phyloP scores from a whole-genome alignment of 2,113 vertebrate genomes.

The Trematocara stigmaticum region DNA sequence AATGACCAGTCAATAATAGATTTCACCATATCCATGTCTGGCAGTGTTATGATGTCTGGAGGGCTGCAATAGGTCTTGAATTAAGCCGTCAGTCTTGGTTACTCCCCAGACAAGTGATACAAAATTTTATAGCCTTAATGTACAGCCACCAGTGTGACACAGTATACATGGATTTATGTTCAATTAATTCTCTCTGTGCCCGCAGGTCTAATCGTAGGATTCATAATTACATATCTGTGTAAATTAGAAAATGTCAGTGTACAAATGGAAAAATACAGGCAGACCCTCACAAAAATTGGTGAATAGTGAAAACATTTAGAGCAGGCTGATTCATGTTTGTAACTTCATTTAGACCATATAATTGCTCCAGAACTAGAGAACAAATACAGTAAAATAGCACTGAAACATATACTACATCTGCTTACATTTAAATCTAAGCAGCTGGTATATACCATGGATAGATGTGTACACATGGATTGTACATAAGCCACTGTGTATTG shows the following conservation, averaged over 20 bases:
- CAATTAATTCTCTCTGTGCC: not conserved
- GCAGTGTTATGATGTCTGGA: conserved; percentile 26
- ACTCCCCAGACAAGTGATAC: not conserved
- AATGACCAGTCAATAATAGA: conserved; percentile 20
- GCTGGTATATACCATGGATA: not conserved
- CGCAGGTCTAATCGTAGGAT: not conserved
- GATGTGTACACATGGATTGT: not conserved
- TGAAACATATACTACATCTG: not conserved
- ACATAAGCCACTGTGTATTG: not conserved
- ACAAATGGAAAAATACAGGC: not conserved
- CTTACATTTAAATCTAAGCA: not conserved
- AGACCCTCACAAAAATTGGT: not conserved
- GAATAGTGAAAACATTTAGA: not conserved
- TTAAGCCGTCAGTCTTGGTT: conserved; percentile 32
- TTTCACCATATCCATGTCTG: conserved; percentile 11
- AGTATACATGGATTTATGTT: not conserved
- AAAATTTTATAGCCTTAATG: conserved; percentile 11
- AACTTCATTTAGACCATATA: not conserved
- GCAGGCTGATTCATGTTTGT: not conserved
- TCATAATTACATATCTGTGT: not conserved
- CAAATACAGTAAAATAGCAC: not conserved
- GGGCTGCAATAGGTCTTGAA: conserved; percentile 17
- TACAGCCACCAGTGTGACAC: not conserved
- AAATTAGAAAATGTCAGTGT: not conserved
- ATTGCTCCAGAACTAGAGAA: not conserved